A percentile compares a stretch with the other conserved stretches of the same genome.
phyloP scores from a whole-genome alignment of 2,888 invertebrate species.

The Parnassius glacialis region DNA sequence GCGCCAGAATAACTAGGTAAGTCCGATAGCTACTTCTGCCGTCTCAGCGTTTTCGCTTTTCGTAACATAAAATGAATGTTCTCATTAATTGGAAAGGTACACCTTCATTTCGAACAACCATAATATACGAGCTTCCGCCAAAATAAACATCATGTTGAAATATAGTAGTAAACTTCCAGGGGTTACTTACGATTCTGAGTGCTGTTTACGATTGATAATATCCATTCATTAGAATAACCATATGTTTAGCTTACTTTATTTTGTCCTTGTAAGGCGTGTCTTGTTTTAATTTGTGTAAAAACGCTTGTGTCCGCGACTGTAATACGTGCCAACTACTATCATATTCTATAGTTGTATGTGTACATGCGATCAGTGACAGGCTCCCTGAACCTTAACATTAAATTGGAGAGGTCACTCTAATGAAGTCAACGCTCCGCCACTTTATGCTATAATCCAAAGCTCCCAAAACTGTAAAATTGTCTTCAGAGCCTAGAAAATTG shows the following conservation, averaged over 20 bases:
- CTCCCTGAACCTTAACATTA: no score
- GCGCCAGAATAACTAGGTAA: constrained; percentile 26
- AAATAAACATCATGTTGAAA: constrained; percentile 29
- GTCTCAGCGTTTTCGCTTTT: constrained; percentile 26
- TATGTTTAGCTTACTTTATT: not conserved
- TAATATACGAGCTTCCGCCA: constrained; percentile 29
- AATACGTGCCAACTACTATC: no score
- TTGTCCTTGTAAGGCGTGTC: no score
- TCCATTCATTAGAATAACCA: constrained; percentile 19
- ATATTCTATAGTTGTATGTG: no score
- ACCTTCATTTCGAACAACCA: constrained; percentile 25
- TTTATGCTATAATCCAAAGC: no score
- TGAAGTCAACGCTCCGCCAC: no score
- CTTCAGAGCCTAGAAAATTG: no score
- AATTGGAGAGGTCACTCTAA: no score
- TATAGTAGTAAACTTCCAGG: constrained; percentile 17
- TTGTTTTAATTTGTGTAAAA: no score
- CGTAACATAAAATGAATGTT: constrained; percentile 30
- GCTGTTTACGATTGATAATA: constrained; percentile 5
- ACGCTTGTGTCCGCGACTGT: no score
- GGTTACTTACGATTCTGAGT: constrained; percentile 6
- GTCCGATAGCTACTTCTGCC: constrained; percentile 26
- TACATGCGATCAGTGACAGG: no score
- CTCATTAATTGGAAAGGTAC: constrained; percentile 30
- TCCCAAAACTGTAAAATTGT: no score